Evolutionary conservation across 2,797 vertebrate species (phyloP), one percentile per base, ranked within the genome.

Genomic region (Notolepis coatsorum): DNA sequence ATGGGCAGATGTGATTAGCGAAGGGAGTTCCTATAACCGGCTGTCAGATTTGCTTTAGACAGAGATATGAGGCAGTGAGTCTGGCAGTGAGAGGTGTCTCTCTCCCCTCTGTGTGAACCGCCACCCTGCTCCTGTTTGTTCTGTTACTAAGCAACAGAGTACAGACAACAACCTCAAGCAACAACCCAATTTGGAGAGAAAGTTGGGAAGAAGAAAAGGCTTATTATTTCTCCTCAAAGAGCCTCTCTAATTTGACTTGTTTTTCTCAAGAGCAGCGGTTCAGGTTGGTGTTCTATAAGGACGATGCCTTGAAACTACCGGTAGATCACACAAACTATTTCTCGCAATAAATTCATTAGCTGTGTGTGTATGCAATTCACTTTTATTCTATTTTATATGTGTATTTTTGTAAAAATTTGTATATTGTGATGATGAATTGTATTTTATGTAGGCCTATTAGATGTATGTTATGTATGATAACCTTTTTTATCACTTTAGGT

Each of bases 61-160:
- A n/a, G 25, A 46, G 31, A 15, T 21, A 38, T 15, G 18, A 53
- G 46, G 18, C 20, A 21, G 7, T 50, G 43, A 64, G 37, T 39
- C 42, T 24, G 10, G 18, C 2, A 56, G 15, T 56, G 49, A 62
- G 15, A 64, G 27, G 48, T 5, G 31, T 58, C 25, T 37, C 7
- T 54, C 39, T n/a, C n/a, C n/a, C n/a, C 48, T 62, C 2, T 43
- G 17, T 25, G 39, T 47, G 28, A 50, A 13, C 52, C 27, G 25
- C 18, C 24, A 55, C 9, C 9, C 25, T n/a, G 57, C 18, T 65
- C 3, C 10, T 71, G 68, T 85, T 87, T 76, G 84, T 78, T 55
- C 52, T 35, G 77, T 83, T 85, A 73, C 80, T 48, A 73, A 59
- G 78, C 71, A 68, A 87, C 59, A 63, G 31, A 58, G 28, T 48